phyloP scores from a whole-genome alignment of 2,797 vertebrate genomes.

The Clarias fuscus region DNA sequence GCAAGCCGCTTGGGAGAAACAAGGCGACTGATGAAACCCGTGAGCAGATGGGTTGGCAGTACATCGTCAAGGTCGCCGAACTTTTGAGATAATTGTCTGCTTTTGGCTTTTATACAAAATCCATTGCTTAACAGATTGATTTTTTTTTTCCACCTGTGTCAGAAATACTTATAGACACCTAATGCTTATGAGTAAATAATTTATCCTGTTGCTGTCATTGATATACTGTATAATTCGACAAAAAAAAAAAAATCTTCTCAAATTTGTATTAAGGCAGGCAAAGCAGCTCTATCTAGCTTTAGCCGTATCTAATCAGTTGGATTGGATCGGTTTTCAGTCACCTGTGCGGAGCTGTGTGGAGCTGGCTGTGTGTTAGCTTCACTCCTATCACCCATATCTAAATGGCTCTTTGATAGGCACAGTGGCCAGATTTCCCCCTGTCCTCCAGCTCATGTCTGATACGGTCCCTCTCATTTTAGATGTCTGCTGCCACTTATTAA shows the following conservation, averaged over 20 bases:
- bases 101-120: constrained; percentile 37
- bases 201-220: neutral
- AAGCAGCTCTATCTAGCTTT: neutral
- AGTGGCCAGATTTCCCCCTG: constrained; percentile 53
- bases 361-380: constrained; percentile 23
- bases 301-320: neutral
- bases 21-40: constrained; percentile 45
- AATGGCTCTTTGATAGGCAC: constrained; percentile 57
- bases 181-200: neutral
- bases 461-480: constrained; percentile 56
- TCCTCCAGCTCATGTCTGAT: constrained; percentile 57
- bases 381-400: constrained; percentile 45
- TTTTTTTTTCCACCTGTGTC: neutral
- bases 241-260: neutral
- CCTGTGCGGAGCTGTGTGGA: constrained; percentile 19
- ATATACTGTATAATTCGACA: neutral
- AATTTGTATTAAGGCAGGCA: neutral
- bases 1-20: constrained; percentile 36
- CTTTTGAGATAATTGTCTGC: constrained; percentile 45
- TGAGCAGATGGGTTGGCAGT: constrained; percentile 55
- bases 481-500: constrained; percentile 55
- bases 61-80: constrained; percentile 56
- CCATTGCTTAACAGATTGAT: constrained; percentile 14
- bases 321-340: constrained; percentile 27
- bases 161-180: neutral